Percentiles rank a stretch among this genome's conserved stretches.
Conservation (phyloP, 2,797 vertebrate genomes). For the Hyperoplus lanceolatus region DNA sequence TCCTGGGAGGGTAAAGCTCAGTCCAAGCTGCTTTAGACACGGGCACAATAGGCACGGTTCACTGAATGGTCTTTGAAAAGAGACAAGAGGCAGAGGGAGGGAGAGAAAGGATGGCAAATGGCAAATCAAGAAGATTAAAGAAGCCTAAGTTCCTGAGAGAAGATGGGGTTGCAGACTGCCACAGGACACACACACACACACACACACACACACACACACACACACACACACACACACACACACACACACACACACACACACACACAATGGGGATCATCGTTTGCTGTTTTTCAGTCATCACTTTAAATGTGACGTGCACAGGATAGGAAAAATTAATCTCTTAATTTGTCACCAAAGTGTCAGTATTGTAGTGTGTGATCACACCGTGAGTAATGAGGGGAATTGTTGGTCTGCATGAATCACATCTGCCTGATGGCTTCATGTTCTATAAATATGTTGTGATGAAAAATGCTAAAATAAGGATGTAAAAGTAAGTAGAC, state of each 20-base stretch:
- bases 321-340: constrained; percentile 17
- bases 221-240: neutral
- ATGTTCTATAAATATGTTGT: neutral
- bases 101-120: constrained; percentile 2
- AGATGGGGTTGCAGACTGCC: neutral
- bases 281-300: constrained; percentile 17
- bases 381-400: constrained; percentile 25
- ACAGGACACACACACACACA: neutral
- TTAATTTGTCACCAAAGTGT: constrained; percentile 40
- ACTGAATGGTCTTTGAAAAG: constrained; percentile 30
- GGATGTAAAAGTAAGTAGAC: neutral
- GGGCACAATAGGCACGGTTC: constrained; percentile 42
- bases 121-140: constrained; percentile 20
- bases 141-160: constrained; percentile 7
- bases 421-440: constrained; percentile 20
- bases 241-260: neutral
- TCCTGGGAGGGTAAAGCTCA: constrained; percentile 54
- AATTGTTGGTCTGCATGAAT: constrained; percentile 12
- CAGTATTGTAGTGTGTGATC: constrained; percentile 3
- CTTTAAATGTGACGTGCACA: constrained; percentile 19
- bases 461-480: constrained; percentile 7
- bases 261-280: constrained; percentile 37
- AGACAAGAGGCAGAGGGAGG: constrained; percentile 8
- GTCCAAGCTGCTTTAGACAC: constrained; percentile 50
- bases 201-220: constrained; percentile 1